Conservation (phyloP, 2,888 invertebrate genomes). For the Ellobium chinense region DNA sequence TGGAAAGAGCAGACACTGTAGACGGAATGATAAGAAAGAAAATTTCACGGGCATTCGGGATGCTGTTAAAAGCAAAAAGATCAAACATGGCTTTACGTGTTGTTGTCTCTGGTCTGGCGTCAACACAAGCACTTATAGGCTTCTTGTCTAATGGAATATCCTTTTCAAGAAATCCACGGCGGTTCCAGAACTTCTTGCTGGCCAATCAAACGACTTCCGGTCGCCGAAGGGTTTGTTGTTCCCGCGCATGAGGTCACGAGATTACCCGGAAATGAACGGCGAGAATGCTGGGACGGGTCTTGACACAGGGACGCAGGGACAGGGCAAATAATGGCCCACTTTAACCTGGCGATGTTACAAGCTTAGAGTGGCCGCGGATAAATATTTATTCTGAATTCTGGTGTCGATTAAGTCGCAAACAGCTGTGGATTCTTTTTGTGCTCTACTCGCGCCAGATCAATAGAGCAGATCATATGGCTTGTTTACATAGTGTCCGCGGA, state of each 20-base stretch:
- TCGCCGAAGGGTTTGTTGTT: slow-evolving; percentile 42
- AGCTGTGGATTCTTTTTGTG: slow-evolving; percentile 39
- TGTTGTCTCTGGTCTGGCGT: slow-evolving; percentile 9
- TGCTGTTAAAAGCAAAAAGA: slow-evolving; percentile 24
- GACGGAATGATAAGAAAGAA: neutral
- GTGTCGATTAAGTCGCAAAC: slow-evolving; percentile 42
- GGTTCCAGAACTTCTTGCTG: slow-evolving; percentile 33
- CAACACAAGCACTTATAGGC: slow-evolving; percentile 23
- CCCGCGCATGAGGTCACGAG: slow-evolving; percentile 44
- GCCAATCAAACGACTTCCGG: slow-evolving; percentile 46
- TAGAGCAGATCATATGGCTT: slow-evolving; percentile 32
- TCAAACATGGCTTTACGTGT: slow-evolving; percentile 26
- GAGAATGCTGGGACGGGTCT: slow-evolving; percentile 26
- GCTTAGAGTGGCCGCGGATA: slow-evolving; percentile 36
- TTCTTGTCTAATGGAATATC: slow-evolving; percentile 42
- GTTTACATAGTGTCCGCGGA: slow-evolving; percentile 23
- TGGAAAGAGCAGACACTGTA: neutral
- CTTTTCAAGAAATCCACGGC: slow-evolving; percentile 32
- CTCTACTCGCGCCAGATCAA: slow-evolving; percentile 18
- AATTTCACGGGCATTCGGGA: neutral
- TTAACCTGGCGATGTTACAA: slow-evolving; percentile 40
- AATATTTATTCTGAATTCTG: slow-evolving; percentile 46
- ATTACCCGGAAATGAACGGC: slow-evolving; percentile 46
- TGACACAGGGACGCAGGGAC: slow-evolving; percentile 32
- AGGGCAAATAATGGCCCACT: slow-evolving; percentile 45